phyloP scores from a whole-genome alignment of 1,140 invertebrate genomes.

The Dinothrombium tinctorium region DNA sequence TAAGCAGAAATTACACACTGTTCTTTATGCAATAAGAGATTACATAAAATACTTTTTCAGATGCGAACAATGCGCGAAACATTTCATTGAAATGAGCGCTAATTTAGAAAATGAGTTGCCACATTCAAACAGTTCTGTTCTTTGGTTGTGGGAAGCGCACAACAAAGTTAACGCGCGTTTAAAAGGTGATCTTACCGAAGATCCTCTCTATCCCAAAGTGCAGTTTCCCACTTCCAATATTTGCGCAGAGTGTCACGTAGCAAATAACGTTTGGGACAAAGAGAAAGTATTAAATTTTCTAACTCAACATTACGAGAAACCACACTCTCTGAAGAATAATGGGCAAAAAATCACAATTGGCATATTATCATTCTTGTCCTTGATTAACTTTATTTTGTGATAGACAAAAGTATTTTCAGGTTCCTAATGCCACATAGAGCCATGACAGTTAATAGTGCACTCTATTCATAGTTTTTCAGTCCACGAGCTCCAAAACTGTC shows the following conservation, averaged over 20 bases:
- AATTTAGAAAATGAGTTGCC: constrained; percentile 34
- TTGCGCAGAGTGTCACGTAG: constrained; percentile 37
- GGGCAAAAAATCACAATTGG: too few relatives aligned
- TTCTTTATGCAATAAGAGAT: constrained; percentile 55
- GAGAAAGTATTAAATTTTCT: background rate
- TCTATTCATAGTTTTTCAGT: too few relatives aligned
- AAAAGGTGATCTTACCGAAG: constrained; percentile 62
- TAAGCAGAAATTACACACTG: constrained; percentile 26
- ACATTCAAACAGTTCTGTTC: constrained; percentile 41
- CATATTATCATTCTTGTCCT: too few relatives aligned
- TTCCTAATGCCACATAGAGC: too few relatives aligned
- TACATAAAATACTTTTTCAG: constrained; percentile 86
- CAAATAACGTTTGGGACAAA: background rate
- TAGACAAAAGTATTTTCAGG: too few relatives aligned
- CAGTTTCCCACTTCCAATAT: constrained; percentile 49
- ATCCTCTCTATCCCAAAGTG: constrained; percentile 62
- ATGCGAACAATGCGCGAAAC: constrained; percentile 58
- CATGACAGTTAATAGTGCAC: too few relatives aligned
- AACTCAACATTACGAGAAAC: background rate
- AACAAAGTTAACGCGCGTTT: constrained; percentile 75
- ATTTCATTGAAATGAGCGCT: constrained; percentile 56
- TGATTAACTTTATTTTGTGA: too few relatives aligned
- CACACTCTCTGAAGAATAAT: too few relatives aligned
- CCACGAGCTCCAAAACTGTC: too few relatives aligned
- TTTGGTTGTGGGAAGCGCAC: constrained; percentile 87